These are phyloP conservation scores for Callorhinus ursinus DNA, from an alignment of 2,113 vertebrate genomes.

Conservation along the genomic window DNA sequence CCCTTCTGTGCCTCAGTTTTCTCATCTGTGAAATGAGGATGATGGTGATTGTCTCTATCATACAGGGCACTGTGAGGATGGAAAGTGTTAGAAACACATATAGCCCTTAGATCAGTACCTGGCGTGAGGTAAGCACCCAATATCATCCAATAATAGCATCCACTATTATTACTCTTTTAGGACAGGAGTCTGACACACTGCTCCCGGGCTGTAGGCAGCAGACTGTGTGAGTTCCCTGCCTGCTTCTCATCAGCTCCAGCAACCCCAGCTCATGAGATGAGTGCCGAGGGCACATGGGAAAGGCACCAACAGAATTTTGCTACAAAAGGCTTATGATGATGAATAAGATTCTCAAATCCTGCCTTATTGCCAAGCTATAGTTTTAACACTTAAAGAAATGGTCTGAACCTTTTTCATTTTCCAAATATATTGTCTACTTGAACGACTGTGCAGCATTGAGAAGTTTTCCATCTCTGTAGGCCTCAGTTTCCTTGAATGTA, in stretches of 20 bases:
- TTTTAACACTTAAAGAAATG: neutral
- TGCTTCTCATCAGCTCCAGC: neutral
- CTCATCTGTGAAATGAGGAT: neutral
- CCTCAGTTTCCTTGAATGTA: neutral
- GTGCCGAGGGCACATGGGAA: neutral
- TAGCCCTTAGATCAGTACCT: neutral
- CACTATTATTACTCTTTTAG: neutral
- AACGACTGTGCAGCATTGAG: neutral
- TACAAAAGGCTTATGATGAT: neutral
- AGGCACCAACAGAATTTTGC: neutral
- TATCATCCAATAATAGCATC: neutral
- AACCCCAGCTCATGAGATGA: neutral
- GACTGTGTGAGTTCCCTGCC: neutral
- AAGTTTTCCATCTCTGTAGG: neutral
- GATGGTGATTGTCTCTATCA: neutral
- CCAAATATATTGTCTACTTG: neutral
- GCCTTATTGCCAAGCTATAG: neutral
- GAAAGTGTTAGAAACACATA: neutral
- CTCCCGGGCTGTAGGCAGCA: neutral
- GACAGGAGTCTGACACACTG: neutral
- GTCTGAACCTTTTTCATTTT: neutral
- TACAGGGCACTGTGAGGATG: neutral
- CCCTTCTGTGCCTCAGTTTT: neutral
- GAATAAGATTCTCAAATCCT: neutral
- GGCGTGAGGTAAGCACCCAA: neutral